Conservation (phyloP, 2,797 vertebrate genomes). For the Sciaenops ocellatus region DNA sequence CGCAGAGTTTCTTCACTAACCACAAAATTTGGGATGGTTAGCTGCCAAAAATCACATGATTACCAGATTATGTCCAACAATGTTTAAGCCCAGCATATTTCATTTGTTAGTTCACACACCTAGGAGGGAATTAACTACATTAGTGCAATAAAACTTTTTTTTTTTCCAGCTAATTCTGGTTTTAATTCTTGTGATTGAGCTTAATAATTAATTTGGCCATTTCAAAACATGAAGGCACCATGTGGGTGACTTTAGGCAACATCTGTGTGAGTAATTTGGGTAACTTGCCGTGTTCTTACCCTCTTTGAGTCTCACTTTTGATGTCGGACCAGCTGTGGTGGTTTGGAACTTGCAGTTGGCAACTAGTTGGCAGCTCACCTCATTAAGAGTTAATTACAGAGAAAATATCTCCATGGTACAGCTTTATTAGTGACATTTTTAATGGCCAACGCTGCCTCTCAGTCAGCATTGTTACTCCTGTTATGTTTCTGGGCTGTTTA, state of each 20-base stretch:
- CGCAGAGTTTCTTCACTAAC: slow-evolving; percentile 10
- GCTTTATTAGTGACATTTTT: slow-evolving; percentile 28
- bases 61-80: background rate
- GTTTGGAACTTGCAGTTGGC: background rate
- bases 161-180: background rate
- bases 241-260: background rate
- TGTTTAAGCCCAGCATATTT: background rate
- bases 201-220: slow-evolving; percentile 9
- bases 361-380: slow-evolving; percentile 19
- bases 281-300: background rate
- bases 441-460: slow-evolving; percentile 32
- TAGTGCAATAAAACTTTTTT: too few relatives aligned
- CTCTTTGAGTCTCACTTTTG: slow-evolving; percentile 2
- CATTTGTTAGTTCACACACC: background rate
- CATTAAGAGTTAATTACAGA: slow-evolving; percentile 21
- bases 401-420: slow-evolving; percentile 11
- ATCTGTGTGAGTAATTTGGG: background rate
- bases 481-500: slow-evolving; percentile 67
- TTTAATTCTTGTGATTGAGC: slow-evolving; percentile 1
- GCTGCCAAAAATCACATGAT: background rate
- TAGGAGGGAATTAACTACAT: background rate
- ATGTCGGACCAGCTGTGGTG: background rate
- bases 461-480: slow-evolving; percentile 57
- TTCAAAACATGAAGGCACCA: background rate
- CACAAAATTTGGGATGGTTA: background rate